These are phyloP conservation scores for Platycnemis pennipes DNA, from an alignment of 2,888 invertebrate genomes.

Conservation along the genomic window DNA sequence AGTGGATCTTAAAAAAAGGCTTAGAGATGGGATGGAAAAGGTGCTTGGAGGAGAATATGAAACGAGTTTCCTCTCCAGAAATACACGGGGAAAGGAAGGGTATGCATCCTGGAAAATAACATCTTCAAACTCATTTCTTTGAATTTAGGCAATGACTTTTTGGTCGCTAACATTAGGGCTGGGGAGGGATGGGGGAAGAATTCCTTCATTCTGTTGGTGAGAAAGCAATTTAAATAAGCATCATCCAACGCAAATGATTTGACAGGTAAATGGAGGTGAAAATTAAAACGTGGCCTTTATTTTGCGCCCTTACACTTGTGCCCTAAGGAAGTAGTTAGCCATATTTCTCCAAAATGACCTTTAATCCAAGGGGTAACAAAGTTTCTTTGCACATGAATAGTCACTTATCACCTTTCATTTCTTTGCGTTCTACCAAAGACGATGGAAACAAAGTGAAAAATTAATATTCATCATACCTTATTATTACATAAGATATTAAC, in stretches of 20 bases:
- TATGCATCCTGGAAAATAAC: too few species aligned
- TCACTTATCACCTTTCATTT: neutral
- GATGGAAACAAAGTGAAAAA: too few species aligned
- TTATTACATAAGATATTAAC: too few species aligned
- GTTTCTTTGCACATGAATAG: neutral
- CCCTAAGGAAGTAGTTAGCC: neutral
- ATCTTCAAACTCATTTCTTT: neutral
- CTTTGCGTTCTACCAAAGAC: too few species aligned
- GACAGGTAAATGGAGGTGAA: neutral
- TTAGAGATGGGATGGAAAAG: too few species aligned
- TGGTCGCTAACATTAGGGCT: neutral
- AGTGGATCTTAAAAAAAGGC: too few species aligned
- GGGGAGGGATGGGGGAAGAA: neutral
- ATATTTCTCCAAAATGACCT: neutral
- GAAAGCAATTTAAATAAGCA: neutral
- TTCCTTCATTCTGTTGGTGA: neutral
- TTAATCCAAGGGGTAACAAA: neutral
- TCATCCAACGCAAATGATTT: neutral
- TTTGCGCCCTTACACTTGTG: neutral
- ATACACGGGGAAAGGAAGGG: too few species aligned
- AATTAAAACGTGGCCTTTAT: neutral
- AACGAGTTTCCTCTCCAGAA: too few species aligned
- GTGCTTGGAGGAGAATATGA: too few species aligned
- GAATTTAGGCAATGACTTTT: neutral
- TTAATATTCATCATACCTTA: too few species aligned